These are phyloP conservation scores for Baccha elongata DNA, from an alignment of 2,888 invertebrate species.

Conservation along the genomic window DNA sequence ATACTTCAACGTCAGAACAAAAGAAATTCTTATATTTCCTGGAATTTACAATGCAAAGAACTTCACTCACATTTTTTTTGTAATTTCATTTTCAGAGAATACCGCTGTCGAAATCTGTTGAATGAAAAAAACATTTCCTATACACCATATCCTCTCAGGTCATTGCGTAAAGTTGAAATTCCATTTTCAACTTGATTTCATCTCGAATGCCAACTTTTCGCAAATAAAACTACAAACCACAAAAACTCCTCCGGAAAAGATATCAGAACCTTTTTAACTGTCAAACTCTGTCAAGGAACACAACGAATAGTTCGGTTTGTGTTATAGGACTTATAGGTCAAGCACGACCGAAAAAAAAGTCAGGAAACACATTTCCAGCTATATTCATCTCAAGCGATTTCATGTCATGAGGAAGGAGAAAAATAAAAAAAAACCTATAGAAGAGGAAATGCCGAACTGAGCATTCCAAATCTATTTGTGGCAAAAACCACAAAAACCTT, in stretches of 20 bases:
- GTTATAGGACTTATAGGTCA: neutral
- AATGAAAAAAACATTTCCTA: no score
- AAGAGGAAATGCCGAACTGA: conserved; percentile 2
- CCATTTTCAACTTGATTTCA: conserved; percentile 2
- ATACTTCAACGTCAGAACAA: no score
- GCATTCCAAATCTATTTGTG: conserved; percentile 10
- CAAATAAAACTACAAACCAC: neutral
- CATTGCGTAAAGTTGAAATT: neutral
- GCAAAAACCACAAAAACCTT: neutral
- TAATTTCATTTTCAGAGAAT: no score
- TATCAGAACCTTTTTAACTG: conserved; percentile 17
- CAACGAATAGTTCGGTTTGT: neutral
- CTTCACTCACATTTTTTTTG: no score
- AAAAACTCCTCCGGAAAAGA: conserved; percentile 3
- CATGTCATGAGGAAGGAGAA: neutral
- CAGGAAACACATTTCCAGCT: conserved; percentile 7
- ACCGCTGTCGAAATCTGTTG: no score
- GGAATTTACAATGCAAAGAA: no score
- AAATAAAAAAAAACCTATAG: neutral
- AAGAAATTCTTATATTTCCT: no score
- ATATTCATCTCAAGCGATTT: conserved; percentile 5
- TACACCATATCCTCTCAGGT: neutral
- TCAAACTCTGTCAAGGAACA: conserved; percentile 3
- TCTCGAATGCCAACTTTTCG: neutral
- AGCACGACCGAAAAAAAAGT: neutral